Evolutionary conservation across 2,113 vertebrate genomes (phyloP).

Genomic region (Trematocara zebra): DNA sequence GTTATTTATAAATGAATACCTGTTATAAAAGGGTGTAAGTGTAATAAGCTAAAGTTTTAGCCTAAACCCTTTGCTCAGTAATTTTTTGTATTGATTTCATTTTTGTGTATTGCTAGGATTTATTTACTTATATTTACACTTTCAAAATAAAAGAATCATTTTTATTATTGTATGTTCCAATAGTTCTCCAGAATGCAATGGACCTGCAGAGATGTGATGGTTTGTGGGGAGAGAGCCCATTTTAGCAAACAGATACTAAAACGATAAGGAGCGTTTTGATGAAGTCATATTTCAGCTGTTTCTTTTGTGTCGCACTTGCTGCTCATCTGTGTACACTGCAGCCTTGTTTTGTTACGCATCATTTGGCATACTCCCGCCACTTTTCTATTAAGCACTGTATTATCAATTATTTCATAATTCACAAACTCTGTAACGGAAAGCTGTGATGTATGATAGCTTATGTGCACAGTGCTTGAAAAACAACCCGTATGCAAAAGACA

Average conservation of each 20-base stretch:
- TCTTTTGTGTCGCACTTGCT: not conserved
- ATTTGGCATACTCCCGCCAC: not conserved
- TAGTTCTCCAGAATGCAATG: not conserved
- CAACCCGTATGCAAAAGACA: not conserved
- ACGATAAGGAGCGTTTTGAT: not conserved
- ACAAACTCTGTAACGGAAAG: not conserved
- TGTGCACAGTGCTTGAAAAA: not conserved
- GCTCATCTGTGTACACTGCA: not conserved
- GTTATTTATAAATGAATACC: not conserved
- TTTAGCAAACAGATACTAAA: not conserved
- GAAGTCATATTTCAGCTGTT: not conserved
- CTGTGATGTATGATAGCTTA: not conserved
- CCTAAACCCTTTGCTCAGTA: not conserved
- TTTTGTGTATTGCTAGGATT: not conserved
- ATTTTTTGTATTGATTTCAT: not conserved
- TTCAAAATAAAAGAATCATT: not conserved
- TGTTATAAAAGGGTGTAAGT: not conserved
- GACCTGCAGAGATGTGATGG: not conserved
- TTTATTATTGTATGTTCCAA: not conserved
- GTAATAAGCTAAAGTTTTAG: not conserved
- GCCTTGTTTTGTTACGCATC: not conserved
- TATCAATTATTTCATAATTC: not conserved
- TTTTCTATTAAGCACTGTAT: not conserved
- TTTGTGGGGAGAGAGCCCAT: not conserved
- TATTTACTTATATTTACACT: not conserved